These are phyloP conservation scores for Hippocampus guttulatus DNA, from an alignment of 2,113 vertebrate species.

Conservation along the genomic window DNA sequence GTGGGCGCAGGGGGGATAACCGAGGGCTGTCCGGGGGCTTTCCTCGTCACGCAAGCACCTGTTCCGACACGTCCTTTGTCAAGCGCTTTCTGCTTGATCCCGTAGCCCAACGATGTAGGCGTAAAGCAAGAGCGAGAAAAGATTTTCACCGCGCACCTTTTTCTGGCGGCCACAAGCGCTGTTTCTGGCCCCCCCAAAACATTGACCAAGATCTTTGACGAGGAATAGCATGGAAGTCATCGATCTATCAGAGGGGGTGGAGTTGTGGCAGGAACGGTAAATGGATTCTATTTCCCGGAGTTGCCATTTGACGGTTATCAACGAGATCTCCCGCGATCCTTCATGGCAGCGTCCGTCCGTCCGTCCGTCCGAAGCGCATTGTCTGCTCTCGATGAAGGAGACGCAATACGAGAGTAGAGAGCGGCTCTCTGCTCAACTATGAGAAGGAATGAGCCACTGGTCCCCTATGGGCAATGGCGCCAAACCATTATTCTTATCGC, in stretches of 20 bases:
- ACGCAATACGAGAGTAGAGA: conserved; percentile 42
- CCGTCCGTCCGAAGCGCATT: conserved; percentile 32
- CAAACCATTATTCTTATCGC: conserved; percentile 73
- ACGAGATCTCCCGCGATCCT: conserved; percentile 43
- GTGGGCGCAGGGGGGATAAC: too few species aligned
- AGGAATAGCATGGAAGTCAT: background rate
- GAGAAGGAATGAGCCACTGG: conserved; percentile 49
- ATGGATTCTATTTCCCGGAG: conserved; percentile 6
- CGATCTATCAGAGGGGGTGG: background rate
- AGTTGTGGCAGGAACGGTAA: conserved; percentile 18
- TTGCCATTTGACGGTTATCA: conserved; percentile 47
- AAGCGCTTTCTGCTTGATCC: too few species aligned
- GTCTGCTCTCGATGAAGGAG: conserved; percentile 41
- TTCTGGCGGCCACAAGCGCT: conserved; percentile 11
- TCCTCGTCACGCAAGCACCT: too few species aligned
- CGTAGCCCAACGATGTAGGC: background rate
- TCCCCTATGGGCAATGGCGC: conserved; percentile 54
- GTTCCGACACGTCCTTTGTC: too few species aligned
- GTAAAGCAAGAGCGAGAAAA: conserved; percentile 42
- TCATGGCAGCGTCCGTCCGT: conserved; percentile 28
- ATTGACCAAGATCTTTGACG: background rate
- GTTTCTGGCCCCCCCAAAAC: conserved; percentile 12
- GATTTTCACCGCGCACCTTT: conserved; percentile 27
- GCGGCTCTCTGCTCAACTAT: conserved; percentile 38
- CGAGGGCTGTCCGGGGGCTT: too few species aligned